phyloP scores from a whole-genome alignment of 2,113 vertebrate genomes.

The Caloenas nicobarica region DNA sequence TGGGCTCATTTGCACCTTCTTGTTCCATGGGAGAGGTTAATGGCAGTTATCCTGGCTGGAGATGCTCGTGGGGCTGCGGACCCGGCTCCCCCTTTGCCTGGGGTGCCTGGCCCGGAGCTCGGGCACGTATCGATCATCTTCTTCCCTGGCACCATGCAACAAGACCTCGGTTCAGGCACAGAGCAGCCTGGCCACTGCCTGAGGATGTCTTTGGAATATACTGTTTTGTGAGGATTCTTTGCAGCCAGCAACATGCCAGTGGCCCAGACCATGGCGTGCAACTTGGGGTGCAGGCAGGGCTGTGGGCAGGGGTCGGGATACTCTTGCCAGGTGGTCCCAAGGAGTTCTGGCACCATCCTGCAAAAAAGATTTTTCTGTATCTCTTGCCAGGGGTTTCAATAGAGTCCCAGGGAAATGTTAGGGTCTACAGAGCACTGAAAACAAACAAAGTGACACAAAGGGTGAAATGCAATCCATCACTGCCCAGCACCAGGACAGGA shows the following conservation, averaged over 20 bases:
- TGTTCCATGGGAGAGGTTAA: constrained; percentile 79
- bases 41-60: constrained; percentile 36
- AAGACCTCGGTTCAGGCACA: fast-evolving
- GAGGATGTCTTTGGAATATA: fast-evolving
- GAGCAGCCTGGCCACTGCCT: neutral
- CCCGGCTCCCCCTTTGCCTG: neutral
- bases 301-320: neutral
- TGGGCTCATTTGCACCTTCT: constrained; percentile 83
- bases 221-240: fast-evolving
- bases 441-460: neutral
- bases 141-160: neutral
- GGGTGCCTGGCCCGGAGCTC: neutral
- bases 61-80: neutral
- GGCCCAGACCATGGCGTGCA: fast-evolving
- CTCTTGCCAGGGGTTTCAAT: neutral
- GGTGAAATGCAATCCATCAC: neutral
- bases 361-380: too few relatives aligned
- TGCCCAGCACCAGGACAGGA: neutral
- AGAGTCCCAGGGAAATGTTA: neutral
- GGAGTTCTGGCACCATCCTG: neutral
- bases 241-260: neutral
- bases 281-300: neutral
- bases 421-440: neutral
- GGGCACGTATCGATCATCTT: neutral
- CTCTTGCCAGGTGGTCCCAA: neutral